Base-by-base conservation (phyloP, 2,888 invertebrate genomes). In the Eumacrocentrus americanus region DNA sequence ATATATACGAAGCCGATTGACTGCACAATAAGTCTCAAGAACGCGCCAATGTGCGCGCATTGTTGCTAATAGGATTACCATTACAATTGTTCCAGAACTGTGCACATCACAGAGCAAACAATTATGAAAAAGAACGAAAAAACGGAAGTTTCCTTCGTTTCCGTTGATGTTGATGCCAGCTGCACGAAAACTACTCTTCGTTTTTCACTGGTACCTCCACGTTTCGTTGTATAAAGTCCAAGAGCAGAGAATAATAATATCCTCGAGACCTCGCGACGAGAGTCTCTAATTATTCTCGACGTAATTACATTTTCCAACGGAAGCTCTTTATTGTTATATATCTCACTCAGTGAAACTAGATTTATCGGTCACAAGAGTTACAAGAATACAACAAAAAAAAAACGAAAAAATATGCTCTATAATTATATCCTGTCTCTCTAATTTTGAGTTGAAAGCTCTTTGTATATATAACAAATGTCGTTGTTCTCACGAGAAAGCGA, bases 21-120 rank as follows among this genome's bases (percentile, higher is more conserved):
- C 55, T 62, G 63, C 53, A 54, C 29, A 54, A 9, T 60, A 63
- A 58, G 29, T 20, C 34, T 44, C 54, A 11, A 34, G 44, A 34
- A 44, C 34, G 35, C 38, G 50, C 38, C 48, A 12, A 57, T 48
- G 47, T 58, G 34, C 51, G 18, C 42, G 61, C 64, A 63, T 66
- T 66, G 60, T 66, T 62, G 50, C 67, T 65, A 67, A 69, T 67
- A 62, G 65, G 67, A 70, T 70, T 70, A 67, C 65, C 59, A 66
- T 67, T 58, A 62, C 63, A 67, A 65, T 61, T 55, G 60, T 59
- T 56, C 54, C 54, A 42, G 53, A 46, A 18, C 6, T n/a, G 40
- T 40, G 35, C 23, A 14, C 16, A 42, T 11, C 6, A 35, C 25
- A 20, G 3, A 40, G 14, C 2, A 37, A 40, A 40, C 6, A 5